Evolutionary conservation across 2,888 invertebrate genomes (phyloP), one percentile per base, ranked within the genome.

Genomic region (Linnaemya vulpina): DNA sequence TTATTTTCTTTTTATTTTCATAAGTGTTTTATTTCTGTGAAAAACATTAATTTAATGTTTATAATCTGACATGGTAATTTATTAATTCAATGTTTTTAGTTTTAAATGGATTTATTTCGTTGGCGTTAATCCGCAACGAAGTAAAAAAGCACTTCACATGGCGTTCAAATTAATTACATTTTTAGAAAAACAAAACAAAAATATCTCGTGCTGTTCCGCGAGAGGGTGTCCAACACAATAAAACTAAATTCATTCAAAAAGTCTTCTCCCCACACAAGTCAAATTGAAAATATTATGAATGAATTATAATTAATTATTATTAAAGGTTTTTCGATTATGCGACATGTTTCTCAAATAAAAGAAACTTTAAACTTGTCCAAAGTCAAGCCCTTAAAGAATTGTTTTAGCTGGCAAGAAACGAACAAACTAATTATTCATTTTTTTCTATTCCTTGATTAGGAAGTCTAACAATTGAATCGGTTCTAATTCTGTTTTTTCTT

Each of bases 11-110:
- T 38, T 30, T 15, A 71, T 53, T 67, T 53, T 25, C 10, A 17
- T 1, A 30, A 43, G 13, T 74, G 38, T 20, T 35, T 38, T 30
- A 10, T 13, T 73, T 13, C 10, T 53, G 22, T 17, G 10, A 11
- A 17, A 25, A 30, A 17, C 51, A 81, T 77, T 53, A 46, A 75
- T 82, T 85, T 71, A 60, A 67, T 71, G 46, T 53, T 71, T 51
- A 74, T 85, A 85, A 85, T 78, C 85, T 75, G 85, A 85, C 85
- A 85, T 49, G 51, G 70, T 85, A 71, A 85, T 85, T 82, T 85
- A 85, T 85, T 85, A 79, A 78, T 82, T 63, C 63, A 75, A 78
- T 71, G 70, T 77, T 85, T 76, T 76, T 38, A 63, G 62, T 79
- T 71, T 73, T 35, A 5, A 55, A 38, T 22, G 9, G 43, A 20